Base-by-base conservation (phyloP, 2,888 invertebrate genomes). In the Ptilodon capucinus region DNA sequence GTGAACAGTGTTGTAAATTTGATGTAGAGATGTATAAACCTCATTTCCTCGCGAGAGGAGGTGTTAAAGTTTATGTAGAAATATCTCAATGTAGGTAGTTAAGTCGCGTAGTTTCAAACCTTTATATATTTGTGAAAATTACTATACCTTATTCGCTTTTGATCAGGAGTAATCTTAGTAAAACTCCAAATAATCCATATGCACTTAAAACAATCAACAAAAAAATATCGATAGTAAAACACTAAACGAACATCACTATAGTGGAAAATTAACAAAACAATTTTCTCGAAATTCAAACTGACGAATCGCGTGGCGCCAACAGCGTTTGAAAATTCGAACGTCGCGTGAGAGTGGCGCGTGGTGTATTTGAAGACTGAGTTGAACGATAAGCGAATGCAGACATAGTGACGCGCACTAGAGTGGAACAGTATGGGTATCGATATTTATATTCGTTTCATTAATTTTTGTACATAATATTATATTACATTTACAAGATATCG, bases 321-420 rank as follows among this genome's bases (percentile, higher is more conserved):
- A 46, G 43, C 46, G 47, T 63, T 60, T 52, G 61, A 48, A 54
- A 45, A 47, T n/a, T 60, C 54, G 45, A 57, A 61, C 54, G 61
- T 65, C 49, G 60, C 61, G 69, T 59, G 62, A 60, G 60, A 64
- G 61, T 55, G 56, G 66, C 65, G 65, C 58, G 61, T 61, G 47
- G 51, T 52, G 64, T 54, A 47, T 53, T 54, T 54, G 52, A 59
- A 64, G 57, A 74, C 75, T 71, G 77, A 71, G 68, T 66, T 68
- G 64, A 60, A 72, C 79, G 81, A 82, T 83, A 83, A 81, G 74
- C 75, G 74, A 85, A 82, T 84, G 81, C 78, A 63, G 56, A 49
- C 54, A 49, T 72, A 79, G 83, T 79, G 81, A 76, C 70, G 83
- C 55, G 60, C 60, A 43, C 19, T 45, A 52, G 55, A 58, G 64